A percentile compares a stretch with the other conserved stretches of the same genome.
phyloP scores from a whole-genome alignment of 1,140 invertebrate genomes.

The Meloidogyne hapla region DNA sequence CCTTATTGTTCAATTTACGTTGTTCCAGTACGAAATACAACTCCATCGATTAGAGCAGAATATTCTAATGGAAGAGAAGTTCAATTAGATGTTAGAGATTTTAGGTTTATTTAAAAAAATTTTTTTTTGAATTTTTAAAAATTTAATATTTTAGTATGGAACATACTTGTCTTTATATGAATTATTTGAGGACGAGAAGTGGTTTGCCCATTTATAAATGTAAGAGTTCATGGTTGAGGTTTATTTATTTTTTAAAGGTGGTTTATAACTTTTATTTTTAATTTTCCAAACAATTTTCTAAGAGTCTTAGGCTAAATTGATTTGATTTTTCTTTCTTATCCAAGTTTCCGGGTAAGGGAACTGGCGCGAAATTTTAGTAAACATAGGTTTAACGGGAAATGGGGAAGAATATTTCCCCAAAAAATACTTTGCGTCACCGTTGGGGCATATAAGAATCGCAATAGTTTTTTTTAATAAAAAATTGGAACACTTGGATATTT shows the following conservation, averaged over 20 bases:
- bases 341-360: too few species aligned
- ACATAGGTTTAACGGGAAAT: too few species aligned
- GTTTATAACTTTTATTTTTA: neutral
- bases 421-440: too few species aligned
- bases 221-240: neutral
- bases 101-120: constrained; percentile 34
- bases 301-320: too few species aligned
- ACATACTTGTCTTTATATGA: constrained; percentile 37
- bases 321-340: too few species aligned
- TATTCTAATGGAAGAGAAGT: constrained; percentile 50
- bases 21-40: constrained; percentile 37
- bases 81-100: constrained; percentile 41
- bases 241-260: neutral
- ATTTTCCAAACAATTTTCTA: neutral
- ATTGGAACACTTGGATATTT: too few species aligned
- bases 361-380: too few species aligned
- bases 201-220: constrained; percentile 50
- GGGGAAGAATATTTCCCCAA: too few species aligned
- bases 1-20: constrained; percentile 49
- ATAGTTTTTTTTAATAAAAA: too few species aligned
- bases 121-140: constrained; percentile 19
- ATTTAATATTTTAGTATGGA: constrained; percentile 50
- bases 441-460: too few species aligned
- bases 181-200: constrained; percentile 41
- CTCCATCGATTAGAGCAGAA: constrained; percentile 45